Conservation (phyloP, 2,113 vertebrate genomes). For the Malurus cyaneus region DNA sequence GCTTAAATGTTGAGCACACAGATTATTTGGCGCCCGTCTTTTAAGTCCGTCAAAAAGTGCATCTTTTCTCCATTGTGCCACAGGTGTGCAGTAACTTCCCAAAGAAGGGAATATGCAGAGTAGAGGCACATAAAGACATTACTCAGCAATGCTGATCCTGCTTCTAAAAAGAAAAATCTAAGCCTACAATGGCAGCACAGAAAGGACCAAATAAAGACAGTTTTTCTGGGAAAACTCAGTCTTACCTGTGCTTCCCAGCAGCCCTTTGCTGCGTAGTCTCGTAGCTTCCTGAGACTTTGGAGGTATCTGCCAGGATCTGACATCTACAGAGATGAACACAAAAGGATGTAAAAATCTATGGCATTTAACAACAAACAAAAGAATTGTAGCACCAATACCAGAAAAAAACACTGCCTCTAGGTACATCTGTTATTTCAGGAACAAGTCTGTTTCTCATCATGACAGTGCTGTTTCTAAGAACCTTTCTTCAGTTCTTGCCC, state of each 20-base stretch:
- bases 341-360: not conserved
- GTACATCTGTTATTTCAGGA: not conserved
- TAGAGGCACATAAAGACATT: not conserved
- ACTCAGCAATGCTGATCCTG: not conserved
- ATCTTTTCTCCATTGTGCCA: not conserved
- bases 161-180: not conserved
- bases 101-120: not conserved
- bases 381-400: not conserved
- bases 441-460: not conserved
- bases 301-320: slow-evolving; percentile 91
- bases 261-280: slow-evolving; percentile 91
- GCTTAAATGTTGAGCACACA: not conserved
- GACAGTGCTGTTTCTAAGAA: not conserved
- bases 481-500: not conserved
- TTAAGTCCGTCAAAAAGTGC: not conserved
- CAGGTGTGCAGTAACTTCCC: not conserved
- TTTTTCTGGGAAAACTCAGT: not conserved
- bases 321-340: slow-evolving; percentile 68
- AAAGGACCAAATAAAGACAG: not conserved
- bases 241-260: slow-evolving; percentile 97
- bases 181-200: not conserved
- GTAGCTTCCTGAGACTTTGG: slow-evolving; percentile 89
- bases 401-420: not conserved
- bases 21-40: not conserved
- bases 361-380: not conserved